phyloP scores from a whole-genome alignment of 2,113 vertebrate species.

The Leiothrix lutea region DNA sequence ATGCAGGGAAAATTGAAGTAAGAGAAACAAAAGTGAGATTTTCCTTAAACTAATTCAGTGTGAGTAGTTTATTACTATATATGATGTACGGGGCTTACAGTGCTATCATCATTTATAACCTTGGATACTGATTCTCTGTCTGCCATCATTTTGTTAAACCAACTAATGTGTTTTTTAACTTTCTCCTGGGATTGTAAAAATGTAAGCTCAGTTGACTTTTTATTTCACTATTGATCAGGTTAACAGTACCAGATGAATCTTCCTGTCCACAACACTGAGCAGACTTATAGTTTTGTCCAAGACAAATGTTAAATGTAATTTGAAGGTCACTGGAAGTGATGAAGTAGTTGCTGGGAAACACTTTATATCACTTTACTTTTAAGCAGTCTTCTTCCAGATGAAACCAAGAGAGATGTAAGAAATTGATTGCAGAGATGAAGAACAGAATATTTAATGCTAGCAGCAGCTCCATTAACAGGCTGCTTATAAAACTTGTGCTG shows the following conservation, averaged over 20 bases:
- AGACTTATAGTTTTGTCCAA: slow-evolving; percentile 32
- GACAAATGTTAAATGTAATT: slow-evolving; percentile 56
- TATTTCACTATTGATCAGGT: slow-evolving; percentile 50
- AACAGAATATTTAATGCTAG: slow-evolving; percentile 1
- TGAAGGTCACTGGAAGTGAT: slow-evolving; percentile 62
- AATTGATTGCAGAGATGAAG: slow-evolving; percentile 30
- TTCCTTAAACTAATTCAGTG: not conserved
- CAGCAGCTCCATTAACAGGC: not conserved
- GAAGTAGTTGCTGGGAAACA: slow-evolving; percentile 38
- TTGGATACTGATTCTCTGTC: slow-evolving; percentile 3
- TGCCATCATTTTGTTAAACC: slow-evolving; percentile 28
- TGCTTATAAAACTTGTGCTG: not conserved
- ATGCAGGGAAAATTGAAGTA: not conserved
- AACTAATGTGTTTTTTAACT: slow-evolving; percentile 35
- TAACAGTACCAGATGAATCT: slow-evolving; percentile 55
- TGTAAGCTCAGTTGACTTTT: slow-evolving; percentile 49
- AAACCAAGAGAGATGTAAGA: slow-evolving; percentile 42
- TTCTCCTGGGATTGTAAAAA: slow-evolving; percentile 29
- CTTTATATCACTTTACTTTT: slow-evolving; percentile 57
- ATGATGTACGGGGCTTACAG: not conserved
- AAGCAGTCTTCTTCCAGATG: not conserved
- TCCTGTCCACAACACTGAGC: slow-evolving; percentile 28
- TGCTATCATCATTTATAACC: not conserved
- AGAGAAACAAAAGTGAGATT: not conserved
- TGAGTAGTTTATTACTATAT: not conserved